Percentiles rank a stretch among this genome's conserved stretches.
These are phyloP conservation scores for Myotis lucifugus DNA, from an alignment of 2,113 vertebrate species.

Conservation along the genomic window DNA sequence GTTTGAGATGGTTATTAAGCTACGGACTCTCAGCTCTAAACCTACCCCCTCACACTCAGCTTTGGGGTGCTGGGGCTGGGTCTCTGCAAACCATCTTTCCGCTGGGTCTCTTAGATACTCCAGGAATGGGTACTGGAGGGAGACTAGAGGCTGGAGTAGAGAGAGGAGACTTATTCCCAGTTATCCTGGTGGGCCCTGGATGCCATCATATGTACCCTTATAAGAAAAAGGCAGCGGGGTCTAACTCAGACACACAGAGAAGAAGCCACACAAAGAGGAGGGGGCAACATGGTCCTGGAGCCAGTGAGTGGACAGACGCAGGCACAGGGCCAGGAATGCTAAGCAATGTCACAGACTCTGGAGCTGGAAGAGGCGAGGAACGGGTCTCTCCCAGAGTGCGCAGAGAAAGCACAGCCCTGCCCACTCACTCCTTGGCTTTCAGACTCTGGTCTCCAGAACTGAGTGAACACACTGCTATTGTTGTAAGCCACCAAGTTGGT, in stretches of 20 bases:
- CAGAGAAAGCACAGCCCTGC: too few species aligned
- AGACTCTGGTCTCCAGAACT: not conserved
- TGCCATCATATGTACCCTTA: not conserved
- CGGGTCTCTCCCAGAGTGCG: not conserved
- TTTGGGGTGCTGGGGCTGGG: not conserved
- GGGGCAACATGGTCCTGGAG: not conserved
- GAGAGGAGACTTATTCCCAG: not conserved
- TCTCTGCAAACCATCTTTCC: not conserved
- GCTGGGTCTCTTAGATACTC: not conserved
- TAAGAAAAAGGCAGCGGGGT: not conserved
- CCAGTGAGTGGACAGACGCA: fast-evolving
- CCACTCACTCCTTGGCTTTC: not conserved
- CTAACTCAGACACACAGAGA: not conserved
- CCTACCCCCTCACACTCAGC: not conserved
- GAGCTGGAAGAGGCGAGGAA: not conserved
- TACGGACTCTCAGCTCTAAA: not conserved
- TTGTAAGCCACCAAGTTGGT: not conserved
- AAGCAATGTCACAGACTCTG: not conserved
- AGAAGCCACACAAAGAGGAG: not conserved
- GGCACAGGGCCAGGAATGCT: not conserved
- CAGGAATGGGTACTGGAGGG: not conserved
- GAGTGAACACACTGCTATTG: not conserved
- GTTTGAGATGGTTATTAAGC: not conserved
- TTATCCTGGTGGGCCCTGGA: not conserved
- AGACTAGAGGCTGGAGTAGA: not conserved